Evolutionary conservation across 2,797 vertebrate genomes (phyloP), one percentile per base, ranked within the genome.

Genomic region (Hypotaenidia philippensis): DNA sequence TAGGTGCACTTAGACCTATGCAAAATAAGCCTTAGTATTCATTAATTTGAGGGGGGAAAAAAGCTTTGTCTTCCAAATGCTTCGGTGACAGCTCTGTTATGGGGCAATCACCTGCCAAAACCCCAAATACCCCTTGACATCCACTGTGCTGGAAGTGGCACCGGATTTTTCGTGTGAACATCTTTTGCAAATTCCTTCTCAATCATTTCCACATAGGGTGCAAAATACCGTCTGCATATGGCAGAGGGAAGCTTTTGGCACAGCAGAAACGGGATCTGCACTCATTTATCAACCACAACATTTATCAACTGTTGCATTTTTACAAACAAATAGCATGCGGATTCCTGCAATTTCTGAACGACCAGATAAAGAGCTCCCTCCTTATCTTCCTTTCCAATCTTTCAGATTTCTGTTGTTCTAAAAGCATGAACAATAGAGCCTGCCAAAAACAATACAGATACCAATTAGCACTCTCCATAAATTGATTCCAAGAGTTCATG

Each of bases 291-390:
- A 89, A 60, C 9, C 52, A 81, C 75, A 88, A 66, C 49, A 88
- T 89, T 87, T 80, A 94, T 60, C 79, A 95, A 59, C 45, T 76
- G 82, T 63, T 81, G 82, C 49, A 47, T 69, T 95, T 94, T 64
- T 71, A 38, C n/a, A 84, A 29, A 57, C 23, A 77, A 85, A 87
- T 17, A 57, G 22, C 65, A 57, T 8, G 59, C 8, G 49, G 71
- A 56, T 75, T 75, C 64, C 79, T 63, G 29, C 11, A 59, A 23
- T 61, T 90, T 71, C 53, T 29, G 3, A 34, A 74, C 66, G 64
- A 49, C 13, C 15, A 22, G 8, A 6, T 23, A 49, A 71, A 78
- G 87, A 41, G 16, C n/a, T 60, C 26, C n/a, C 23, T n/a, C 38
- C 12, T 63, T 53, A 64, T 22, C 53, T 25, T 72, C 71, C 44